A percentile compares a stretch with the other conserved stretches of the same genome.
These are phyloP conservation scores for Anoura caudifer DNA, from an alignment of 2,113 vertebrate genomes.

Conservation along the genomic window DNA sequence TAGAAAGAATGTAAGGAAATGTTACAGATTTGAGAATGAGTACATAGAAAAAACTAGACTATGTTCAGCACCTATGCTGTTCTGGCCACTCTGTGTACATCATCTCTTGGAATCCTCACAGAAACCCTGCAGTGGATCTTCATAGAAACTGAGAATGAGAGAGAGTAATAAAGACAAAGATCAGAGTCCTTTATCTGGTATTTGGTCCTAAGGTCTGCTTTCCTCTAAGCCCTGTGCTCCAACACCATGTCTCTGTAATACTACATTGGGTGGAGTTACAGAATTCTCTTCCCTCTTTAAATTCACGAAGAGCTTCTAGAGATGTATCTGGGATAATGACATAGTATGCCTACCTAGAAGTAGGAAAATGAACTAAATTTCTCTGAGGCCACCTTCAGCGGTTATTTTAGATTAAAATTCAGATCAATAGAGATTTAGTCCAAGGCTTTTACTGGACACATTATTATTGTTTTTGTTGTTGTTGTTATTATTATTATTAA, in stretches of 20 bases:
- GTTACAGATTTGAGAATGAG: not conserved
- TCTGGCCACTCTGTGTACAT: not conserved
- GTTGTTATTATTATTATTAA: too few species aligned
- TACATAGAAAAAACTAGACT: not conserved
- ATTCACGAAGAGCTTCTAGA: slow-evolving; percentile 19
- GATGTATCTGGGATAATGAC: not conserved
- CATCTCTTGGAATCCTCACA: not conserved
- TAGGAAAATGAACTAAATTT: slow-evolving; percentile 4
- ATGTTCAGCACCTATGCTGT: not conserved
- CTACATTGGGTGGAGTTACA: not conserved
- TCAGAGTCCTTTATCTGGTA: not conserved
- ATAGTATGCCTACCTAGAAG: not conserved
- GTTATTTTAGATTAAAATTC: slow-evolving; percentile 46
- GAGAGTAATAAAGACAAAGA: not conserved
- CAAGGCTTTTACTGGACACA: slow-evolving; percentile 14
- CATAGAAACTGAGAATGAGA: not conserved
- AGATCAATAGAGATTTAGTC: slow-evolving; percentile 10
- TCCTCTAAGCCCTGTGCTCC: not conserved
- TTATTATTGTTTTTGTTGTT: too few species aligned
- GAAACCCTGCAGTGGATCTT: not conserved
- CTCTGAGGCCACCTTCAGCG: not conserved
- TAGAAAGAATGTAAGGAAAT: not conserved
- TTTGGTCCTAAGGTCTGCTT: not conserved
- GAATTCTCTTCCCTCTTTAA: not conserved
- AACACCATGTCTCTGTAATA: not conserved